Base-by-base conservation (phyloP, 2,797 vertebrate genomes). In the Scolopax rusticola region DNA sequence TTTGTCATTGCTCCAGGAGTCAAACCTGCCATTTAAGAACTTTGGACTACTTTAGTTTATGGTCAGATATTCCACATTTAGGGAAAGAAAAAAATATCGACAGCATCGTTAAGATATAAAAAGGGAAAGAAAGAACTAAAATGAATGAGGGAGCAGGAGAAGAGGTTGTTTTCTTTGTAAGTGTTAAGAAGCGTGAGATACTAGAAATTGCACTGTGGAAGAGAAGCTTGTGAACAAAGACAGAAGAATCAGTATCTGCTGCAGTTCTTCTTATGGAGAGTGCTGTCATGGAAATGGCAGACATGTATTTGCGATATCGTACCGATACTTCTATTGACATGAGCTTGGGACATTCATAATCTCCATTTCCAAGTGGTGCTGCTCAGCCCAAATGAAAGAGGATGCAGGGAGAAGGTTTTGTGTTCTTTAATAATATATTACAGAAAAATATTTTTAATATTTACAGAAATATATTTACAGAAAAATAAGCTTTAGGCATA, bases 1-100 rank as follows among this genome's bases (percentile, higher is more conserved):
- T 93, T 87, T 76, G 28, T 83, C 60, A n/a, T 82, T 85, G 67
- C 68, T 82, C 13, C 78, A 70, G 64, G 54, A 90, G 61, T 81
- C 24, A 93, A 79, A 93, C 65, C 21, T 47, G 32, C 43, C 16
- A 8, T 82, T 90, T 48, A 67, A 4, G 56, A 85, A 20, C 79
- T 78, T 63, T 18, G 36, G 43, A 41, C 24, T 30, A 28, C 50
- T 87, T 65, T 33, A 68, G 32, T 87, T 94, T 73, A 79, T 51
- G 60, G 21, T 64, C 41, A 67, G 47, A 56, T 84, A 67, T 30
- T 67, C 28, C 36, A 77, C 24, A 27, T 38, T 9, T 43, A 7
- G 20, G 20, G 43, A 83, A 78, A 50, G 43, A 18, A 59, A 53
- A 56, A 51, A 28, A 60, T 53, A 38, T 8, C 16, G 47, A 19